Evolutionary conservation across 1,140 invertebrate species (phyloP).

Genomic region (Teleogryllus occipitalis): DNA sequence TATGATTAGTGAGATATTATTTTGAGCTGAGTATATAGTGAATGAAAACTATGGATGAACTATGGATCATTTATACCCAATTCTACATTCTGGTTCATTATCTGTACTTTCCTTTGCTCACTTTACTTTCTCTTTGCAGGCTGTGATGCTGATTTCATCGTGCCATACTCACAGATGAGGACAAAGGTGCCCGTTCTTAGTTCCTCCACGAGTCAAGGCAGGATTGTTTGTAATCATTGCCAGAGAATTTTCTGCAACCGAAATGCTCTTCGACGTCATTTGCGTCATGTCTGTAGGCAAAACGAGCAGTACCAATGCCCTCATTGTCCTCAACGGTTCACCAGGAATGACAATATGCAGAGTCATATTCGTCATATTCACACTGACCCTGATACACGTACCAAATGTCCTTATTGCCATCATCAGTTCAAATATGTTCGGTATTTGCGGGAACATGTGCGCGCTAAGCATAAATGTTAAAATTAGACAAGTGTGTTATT

Average conservation of each 20-base stretch:
- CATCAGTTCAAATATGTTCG: not conserved
- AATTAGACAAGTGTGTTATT: too few species aligned
- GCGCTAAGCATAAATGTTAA: not conserved
- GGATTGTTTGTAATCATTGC: not conserved
- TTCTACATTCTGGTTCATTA: not conserved
- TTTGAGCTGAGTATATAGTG: too few species aligned
- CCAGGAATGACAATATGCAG: conserved; percentile 36
- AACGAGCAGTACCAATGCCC: conserved; percentile 41
- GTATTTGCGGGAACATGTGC: not conserved
- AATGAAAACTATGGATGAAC: too few species aligned
- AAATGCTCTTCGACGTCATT: conserved; percentile 30
- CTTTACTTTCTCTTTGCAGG: not conserved
- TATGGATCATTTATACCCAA: too few species aligned
- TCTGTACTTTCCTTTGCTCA: not conserved
- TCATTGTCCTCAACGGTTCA: conserved; percentile 36
- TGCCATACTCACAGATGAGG: too few species aligned
- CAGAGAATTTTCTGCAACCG: not conserved
- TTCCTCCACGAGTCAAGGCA: too few species aligned
- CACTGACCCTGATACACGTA: not conserved
- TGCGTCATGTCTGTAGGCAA: conserved; percentile 42
- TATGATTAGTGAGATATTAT: too few species aligned
- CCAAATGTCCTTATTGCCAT: not conserved
- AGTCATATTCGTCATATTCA: conserved; percentile 33
- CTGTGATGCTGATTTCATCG: not conserved
- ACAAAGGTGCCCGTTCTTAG: too few species aligned